Percentiles rank a stretch among this genome's conserved stretches.
Evolutionary conservation across 2,797 vertebrate species (phyloP).

Genomic region (Scarus forsteni): DNA sequence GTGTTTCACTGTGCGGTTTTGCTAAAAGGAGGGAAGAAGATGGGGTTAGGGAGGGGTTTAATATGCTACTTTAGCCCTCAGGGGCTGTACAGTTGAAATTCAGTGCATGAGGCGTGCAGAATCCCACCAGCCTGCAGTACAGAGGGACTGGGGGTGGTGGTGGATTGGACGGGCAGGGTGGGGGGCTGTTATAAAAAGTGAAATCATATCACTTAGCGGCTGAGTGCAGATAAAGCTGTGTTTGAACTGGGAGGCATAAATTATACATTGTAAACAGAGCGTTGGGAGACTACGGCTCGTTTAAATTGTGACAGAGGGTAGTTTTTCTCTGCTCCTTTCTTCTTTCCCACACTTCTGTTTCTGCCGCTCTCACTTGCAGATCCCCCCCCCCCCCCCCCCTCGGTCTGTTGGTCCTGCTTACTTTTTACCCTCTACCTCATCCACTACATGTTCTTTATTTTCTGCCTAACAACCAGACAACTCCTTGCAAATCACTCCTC

Average conservation of each 20-base stretch:
- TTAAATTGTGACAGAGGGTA: constrained; percentile 90
- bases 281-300: constrained; percentile 86
- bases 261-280: constrained; percentile 95
- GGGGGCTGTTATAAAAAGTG: constrained; percentile 79
- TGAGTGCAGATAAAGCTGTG: constrained; percentile 90
- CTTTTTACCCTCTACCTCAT: constrained; percentile 19
- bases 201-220: constrained; percentile 95
- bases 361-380: constrained; percentile 35
- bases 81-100: constrained; percentile 80
- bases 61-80: constrained; percentile 72
- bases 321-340: constrained; percentile 77
- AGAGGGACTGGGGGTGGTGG: constrained; percentile 46
- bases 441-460: constrained; percentile 26
- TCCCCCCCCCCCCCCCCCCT: constrained; percentile 9
- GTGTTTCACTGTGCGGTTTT: constrained; percentile 57
- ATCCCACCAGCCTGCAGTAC: constrained; percentile 76
- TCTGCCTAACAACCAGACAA: constrained; percentile 17
- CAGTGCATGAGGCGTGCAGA: constrained; percentile 74
- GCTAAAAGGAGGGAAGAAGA: constrained; percentile 62
- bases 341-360: constrained; percentile 78
- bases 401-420: constrained; percentile 12
- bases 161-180: constrained; percentile 43
- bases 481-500: constrained; percentile 1
- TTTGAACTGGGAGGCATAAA: constrained; percentile 93
- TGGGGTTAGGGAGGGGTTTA: constrained; percentile 73